Evolutionary conservation across 2,113 vertebrate species (phyloP).

Genomic region (Apteryx owenii): DNA sequence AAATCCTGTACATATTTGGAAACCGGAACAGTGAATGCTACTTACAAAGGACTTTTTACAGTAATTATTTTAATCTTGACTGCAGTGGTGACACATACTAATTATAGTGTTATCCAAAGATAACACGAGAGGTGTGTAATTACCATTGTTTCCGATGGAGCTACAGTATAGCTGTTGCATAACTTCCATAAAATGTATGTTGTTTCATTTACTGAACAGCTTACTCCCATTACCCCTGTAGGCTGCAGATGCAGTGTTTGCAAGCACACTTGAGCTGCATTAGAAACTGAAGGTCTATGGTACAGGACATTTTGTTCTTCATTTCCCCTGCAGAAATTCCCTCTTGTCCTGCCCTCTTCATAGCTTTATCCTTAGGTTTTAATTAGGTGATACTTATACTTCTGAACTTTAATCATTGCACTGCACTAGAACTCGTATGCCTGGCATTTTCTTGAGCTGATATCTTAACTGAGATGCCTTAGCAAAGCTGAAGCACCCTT

Average conservation of each 20-base stretch:
- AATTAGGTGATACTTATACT: neutral
- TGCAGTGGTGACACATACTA: slow-evolving; percentile 67
- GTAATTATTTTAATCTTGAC: slow-evolving; percentile 70
- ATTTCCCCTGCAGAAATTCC: neutral
- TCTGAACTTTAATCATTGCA: neutral
- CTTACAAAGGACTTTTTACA: slow-evolving; percentile 49
- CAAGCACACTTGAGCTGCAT: neutral
- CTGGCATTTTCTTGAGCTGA: neutral
- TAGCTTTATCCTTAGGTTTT: neutral
- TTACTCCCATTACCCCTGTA: neutral
- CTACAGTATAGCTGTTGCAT: slow-evolving; percentile 40
- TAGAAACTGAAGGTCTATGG: neutral
- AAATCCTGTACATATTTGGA: slow-evolving; percentile 55
- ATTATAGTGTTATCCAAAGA: slow-evolving; percentile 73
- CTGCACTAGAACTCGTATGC: neutral
- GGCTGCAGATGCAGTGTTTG: neutral
- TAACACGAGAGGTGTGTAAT: slow-evolving; percentile 68
- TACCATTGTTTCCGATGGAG: slow-evolving; percentile 64
- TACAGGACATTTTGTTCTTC: neutral
- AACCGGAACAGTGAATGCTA: slow-evolving; percentile 62
- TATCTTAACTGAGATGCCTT: neutral
- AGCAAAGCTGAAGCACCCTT: neutral
- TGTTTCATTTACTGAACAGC: neutral
- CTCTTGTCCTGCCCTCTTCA: neutral
- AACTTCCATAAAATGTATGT: slow-evolving; percentile 24